A percentile compares a stretch with the other conserved stretches of the same genome.
These are phyloP conservation scores for Microplitis mediator DNA, from an alignment of 1,140 invertebrate species.

Conservation along the genomic window DNA sequence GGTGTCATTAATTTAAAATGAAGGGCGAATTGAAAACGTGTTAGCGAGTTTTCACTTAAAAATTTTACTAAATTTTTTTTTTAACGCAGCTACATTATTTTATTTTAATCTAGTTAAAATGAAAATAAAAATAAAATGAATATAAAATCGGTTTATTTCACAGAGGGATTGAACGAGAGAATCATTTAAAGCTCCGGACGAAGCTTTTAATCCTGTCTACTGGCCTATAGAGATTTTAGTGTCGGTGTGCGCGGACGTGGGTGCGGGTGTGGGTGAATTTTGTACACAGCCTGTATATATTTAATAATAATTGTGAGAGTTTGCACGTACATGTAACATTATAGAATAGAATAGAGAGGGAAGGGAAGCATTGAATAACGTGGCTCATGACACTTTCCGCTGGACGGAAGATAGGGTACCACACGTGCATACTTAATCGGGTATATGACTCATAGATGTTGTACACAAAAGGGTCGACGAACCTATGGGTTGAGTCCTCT, in stretches of 20 bases:
- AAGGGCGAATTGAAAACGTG: background rate
- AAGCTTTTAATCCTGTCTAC: slow-evolving; percentile 16
- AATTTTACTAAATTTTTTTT: background rate
- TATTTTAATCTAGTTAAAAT: slow-evolving; percentile 3
- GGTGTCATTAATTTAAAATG: background rate
- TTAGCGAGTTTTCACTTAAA: background rate
- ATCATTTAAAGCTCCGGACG: slow-evolving; percentile 9
- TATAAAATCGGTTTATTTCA: slow-evolving; percentile 12
- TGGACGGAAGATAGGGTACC: slow-evolving; percentile 44
- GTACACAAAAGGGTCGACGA: slow-evolving; percentile 41
- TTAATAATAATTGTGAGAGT: background rate
- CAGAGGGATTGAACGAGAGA: background rate
- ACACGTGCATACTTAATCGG: slow-evolving; percentile 41
- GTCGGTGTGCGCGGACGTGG: background rate
- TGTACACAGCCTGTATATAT: too few species aligned
- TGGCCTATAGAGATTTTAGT: background rate
- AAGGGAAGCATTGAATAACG: slow-evolving; percentile 39
- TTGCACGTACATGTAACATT: slow-evolving; percentile 7
- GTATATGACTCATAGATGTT: slow-evolving; percentile 39
- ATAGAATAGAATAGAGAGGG: background rate
- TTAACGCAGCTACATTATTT: background rate
- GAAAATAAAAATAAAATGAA: slow-evolving; percentile 8
- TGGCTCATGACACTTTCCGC: slow-evolving; percentile 50
- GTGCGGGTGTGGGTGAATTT: background rate
- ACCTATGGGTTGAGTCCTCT: slow-evolving; percentile 25